These are phyloP conservation scores for Zoanthus sociatus DNA, from an alignment of 92 coral and sea anemone genomes.

Conservation along the genomic window DNA sequence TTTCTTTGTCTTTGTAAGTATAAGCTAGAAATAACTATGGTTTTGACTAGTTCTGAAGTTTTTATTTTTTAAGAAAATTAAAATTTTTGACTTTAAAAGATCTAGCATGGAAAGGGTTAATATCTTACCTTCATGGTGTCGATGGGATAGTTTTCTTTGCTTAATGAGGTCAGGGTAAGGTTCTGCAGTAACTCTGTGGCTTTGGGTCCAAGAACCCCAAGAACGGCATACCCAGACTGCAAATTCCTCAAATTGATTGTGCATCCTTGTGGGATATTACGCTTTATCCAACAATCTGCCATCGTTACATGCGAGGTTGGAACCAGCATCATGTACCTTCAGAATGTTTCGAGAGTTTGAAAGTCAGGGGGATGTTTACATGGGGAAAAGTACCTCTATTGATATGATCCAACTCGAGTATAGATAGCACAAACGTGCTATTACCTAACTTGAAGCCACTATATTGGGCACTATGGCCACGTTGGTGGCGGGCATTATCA, in stretches of 20 bases:
- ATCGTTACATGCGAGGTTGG: conserved; percentile 66
- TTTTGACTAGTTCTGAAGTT: too few species aligned
- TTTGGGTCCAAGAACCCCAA: conserved; percentile 82
- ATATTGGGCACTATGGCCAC: too few species aligned
- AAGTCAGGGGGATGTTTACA: neutral
- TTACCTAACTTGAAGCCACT: too few species aligned
- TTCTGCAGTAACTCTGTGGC: conserved; percentile 80
- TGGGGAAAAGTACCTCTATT: too few species aligned
- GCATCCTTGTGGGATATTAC: conserved; percentile 60
- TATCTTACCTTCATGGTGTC: conserved; percentile 77
- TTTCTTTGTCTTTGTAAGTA: too few species aligned
- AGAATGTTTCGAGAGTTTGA: neutral
- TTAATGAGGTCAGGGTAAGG: conserved; percentile 81
- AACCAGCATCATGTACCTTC: conserved; percentile 58
- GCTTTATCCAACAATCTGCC: conserved; percentile 75
- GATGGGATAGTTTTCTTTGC: conserved; percentile 58
- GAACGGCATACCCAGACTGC: conserved; percentile 75
- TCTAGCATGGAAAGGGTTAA: too few species aligned
- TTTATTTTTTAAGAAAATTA: too few species aligned
- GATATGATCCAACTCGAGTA: too few species aligned
- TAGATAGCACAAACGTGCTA: too few species aligned
- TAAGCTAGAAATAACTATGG: too few species aligned
- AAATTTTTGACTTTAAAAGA: too few species aligned
- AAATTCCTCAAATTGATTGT: conserved; percentile 60
- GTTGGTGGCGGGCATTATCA: too few species aligned